Percentiles rank a stretch among this genome's conserved stretches.
These are phyloP conservation scores for Siniperca scherzeri DNA, from an alignment of 2,797 vertebrate genomes.

Conservation along the genomic window DNA sequence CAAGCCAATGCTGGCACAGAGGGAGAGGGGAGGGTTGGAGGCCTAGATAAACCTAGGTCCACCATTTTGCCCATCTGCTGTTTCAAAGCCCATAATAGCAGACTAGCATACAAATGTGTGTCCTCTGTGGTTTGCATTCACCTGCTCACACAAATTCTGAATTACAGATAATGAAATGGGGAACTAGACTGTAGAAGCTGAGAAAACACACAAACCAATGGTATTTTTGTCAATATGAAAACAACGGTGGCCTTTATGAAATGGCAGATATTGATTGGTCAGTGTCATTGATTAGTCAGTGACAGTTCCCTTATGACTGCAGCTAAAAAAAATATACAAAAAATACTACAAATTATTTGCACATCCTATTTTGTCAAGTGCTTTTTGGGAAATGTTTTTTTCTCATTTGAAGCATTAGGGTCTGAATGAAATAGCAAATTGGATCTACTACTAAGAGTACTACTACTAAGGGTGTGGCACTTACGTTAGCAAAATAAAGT, in stretches of 20 bases:
- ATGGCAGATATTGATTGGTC: slow-evolving; percentile 13
- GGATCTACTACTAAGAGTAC: not conserved
- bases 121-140: slow-evolving; percentile 38
- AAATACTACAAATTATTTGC: not conserved
- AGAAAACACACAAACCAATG: not conserved
- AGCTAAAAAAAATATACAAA: not conserved
- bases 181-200: not conserved
- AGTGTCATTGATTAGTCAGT: slow-evolving; percentile 11
- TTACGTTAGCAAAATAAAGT: not conserved
- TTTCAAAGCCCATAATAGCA: slow-evolving; percentile 62
- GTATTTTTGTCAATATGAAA: slow-evolving; percentile 21
- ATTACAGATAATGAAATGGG: slow-evolving; percentile 9
- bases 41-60: slow-evolving; percentile 56
- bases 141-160: slow-evolving; percentile 30
- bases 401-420: not conserved
- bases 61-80: slow-evolving; percentile 76
- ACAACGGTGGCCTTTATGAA: slow-evolving; percentile 10
- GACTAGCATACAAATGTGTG: slow-evolving; percentile 65
- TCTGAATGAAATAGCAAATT: not conserved
- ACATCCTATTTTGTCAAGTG: too few species aligned
- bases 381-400: not conserved
- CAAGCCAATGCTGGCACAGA: slow-evolving; percentile 55
- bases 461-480: not conserved
- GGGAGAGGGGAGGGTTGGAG: slow-evolving; percentile 47
- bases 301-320: not conserved